A percentile compares a stretch with the other conserved stretches of the same genome.
These are phyloP conservation scores for Cardiocondyla obscurior DNA, from an alignment of 1,140 invertebrate species.

Conservation along the genomic window DNA sequence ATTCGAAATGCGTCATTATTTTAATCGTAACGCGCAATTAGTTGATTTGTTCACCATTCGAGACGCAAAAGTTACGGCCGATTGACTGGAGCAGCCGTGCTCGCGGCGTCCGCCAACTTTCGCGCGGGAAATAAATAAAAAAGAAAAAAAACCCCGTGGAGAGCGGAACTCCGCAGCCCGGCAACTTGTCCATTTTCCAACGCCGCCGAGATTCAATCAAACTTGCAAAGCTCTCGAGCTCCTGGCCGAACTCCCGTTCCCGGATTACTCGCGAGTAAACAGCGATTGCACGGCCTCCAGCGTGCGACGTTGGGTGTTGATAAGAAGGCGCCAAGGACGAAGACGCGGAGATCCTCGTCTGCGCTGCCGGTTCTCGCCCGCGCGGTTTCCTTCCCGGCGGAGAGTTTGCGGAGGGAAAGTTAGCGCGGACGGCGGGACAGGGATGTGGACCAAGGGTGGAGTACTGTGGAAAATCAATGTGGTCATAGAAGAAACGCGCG, in stretches of 20 bases:
- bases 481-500: conserved; percentile 62
- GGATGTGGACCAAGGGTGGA: conserved; percentile 56
- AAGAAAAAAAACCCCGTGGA: too few species aligned
- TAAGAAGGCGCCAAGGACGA: conserved; percentile 40
- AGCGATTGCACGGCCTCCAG: conserved; percentile 34
- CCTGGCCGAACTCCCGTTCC: conserved; percentile 21
- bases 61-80: conserved; percentile 14
- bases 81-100: neutral
- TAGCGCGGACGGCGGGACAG: conserved; percentile 22
- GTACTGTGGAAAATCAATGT: conserved; percentile 76
- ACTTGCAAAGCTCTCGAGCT: conserved; percentile 72
- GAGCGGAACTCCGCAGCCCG: conserved; percentile 24
- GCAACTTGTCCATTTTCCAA: conserved; percentile 72
- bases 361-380: too few species aligned
- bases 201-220: conserved; percentile 73
- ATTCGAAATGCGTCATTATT: neutral
- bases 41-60: neutral
- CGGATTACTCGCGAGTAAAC: conserved; percentile 53
- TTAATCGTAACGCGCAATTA: neutral
- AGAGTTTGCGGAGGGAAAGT: conserved; percentile 32
- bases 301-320: conserved; percentile 34
- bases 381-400: neutral
- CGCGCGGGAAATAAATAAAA: neutral
- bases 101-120: conserved; percentile 19
- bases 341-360: too few species aligned